phyloP scores from a whole-genome alignment of 2,888 invertebrate genomes.

The Loripinus fragilis region DNA sequence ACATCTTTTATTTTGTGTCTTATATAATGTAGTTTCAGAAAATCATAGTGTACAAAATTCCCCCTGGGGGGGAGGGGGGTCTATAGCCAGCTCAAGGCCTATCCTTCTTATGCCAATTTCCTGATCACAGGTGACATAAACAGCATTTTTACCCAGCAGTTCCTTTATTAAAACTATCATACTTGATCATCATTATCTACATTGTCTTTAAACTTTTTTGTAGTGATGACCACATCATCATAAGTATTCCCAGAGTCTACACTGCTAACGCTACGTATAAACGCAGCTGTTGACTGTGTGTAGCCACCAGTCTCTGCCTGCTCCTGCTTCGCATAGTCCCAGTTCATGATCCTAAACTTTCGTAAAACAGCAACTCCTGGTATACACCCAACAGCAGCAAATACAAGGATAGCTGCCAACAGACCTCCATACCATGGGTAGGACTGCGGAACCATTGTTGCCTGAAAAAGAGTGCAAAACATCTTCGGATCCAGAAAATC shows the following conservation, averaged over 20 bases:
- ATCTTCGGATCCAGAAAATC: too few relatives aligned
- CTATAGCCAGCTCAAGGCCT: too few relatives aligned
- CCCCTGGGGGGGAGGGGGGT: too few relatives aligned
- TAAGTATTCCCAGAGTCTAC: constrained; percentile 66
- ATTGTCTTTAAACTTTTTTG: background rate
- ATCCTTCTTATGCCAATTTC: too few relatives aligned
- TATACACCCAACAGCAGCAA: constrained; percentile 73
- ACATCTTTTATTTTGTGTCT: too few relatives aligned
- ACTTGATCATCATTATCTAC: too few relatives aligned
- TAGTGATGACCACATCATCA: constrained; percentile 44
- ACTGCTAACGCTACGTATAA: constrained; percentile 63
- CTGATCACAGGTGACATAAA: too few relatives aligned
- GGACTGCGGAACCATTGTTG: constrained; percentile 37
- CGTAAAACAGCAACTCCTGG: constrained; percentile 71
- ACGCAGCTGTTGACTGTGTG: constrained; percentile 69
- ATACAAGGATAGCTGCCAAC: constrained; percentile 65
- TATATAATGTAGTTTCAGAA: too few relatives aligned
- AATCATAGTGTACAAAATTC: too few relatives aligned
- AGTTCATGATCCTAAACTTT: constrained; percentile 64
- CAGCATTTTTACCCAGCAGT: too few relatives aligned
- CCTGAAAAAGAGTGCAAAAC: constrained; percentile 30
- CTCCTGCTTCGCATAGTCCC: constrained; percentile 68
- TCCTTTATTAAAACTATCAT: too few relatives aligned
- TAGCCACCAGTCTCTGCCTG: constrained; percentile 66
- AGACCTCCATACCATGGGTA: constrained; percentile 74